Base-by-base conservation (phyloP, 2,113 vertebrate genomes). In the Leiothrix lutea region DNA sequence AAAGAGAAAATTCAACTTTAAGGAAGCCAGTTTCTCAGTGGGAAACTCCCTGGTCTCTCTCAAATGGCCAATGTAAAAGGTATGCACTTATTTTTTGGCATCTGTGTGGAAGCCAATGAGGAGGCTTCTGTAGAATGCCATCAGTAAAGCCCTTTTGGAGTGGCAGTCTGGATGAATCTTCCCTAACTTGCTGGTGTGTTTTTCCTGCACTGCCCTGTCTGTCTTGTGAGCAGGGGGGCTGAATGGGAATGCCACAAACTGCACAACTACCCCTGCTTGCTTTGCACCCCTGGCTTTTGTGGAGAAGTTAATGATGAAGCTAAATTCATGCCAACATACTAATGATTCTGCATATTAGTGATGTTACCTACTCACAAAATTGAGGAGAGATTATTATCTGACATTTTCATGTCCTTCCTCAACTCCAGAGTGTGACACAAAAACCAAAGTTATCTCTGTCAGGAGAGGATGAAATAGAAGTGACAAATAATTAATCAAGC, bases 401-500 rank as follows among this genome's bases (percentile, higher is more conserved):
- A 97, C 95, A 97, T 86, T 80, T 94, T 84, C 36, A 38, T 83
- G 87, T 96, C 94, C 90, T 98, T 96, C 72, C 92, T 94, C 94
- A 97, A 96, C 95, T 95, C 85, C 18, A 3, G 77, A 94, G 88
- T 84, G 73, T 48, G 78, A 95, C 78, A 95, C 96, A 92, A 80
- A 95, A 96, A 96, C 95, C 83, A 96, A 97, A 97, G 96, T 96
- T 95, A 97, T 96, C 95, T 88, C 87, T 67, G 86, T 97, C 94
- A 92, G 71, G 70, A 86, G 64, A 83, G 70, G 71, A 74, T 62
- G 74, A 93, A 82, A 65, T 66, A 67, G 81, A 97, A 95, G 95
- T 20, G 44, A 93, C 90, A 97, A 97, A 97, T 94, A 89, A 92
- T 96, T 96, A 95, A 97, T 96, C 93, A 95, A 95, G 71, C 40